Percentiles rank a stretch among this genome's conserved stretches.
Evolutionary conservation across 2,113 vertebrate species (phyloP).

Genomic region (Prietella phreatophila): DNA sequence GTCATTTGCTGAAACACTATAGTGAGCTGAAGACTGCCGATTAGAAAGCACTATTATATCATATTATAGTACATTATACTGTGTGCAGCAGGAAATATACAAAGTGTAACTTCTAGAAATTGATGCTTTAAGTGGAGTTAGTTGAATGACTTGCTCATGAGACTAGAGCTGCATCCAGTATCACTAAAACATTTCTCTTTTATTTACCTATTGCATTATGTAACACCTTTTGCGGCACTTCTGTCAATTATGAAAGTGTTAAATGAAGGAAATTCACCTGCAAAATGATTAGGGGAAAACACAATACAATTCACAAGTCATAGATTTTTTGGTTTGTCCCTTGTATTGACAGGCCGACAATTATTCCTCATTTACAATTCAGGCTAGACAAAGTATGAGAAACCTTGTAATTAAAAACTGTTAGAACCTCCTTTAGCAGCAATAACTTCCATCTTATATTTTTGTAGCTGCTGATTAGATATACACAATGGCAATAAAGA

Average conservation of each 20-base stretch:
- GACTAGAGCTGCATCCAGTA: background rate
- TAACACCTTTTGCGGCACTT: background rate
- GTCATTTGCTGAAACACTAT: constrained; percentile 14
- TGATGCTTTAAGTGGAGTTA: background rate
- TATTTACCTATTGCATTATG: background rate
- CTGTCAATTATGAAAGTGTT: background rate
- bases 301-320: background rate
- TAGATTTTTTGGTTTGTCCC: background rate
- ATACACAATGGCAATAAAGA: background rate
- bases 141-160: background rate
- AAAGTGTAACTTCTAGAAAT: background rate
- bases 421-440: background rate
- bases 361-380: background rate
- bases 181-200: background rate
- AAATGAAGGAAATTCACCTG: background rate
- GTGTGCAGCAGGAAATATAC: background rate
- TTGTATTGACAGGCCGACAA: background rate
- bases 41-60: background rate
- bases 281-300: background rate
- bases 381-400: background rate
- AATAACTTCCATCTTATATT: background rate
- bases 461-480: background rate
- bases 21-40: background rate
- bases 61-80: background rate
- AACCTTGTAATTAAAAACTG: background rate